Conservation (phyloP, 2,888 invertebrate species). For the Leistus spinibarbis region DNA sequence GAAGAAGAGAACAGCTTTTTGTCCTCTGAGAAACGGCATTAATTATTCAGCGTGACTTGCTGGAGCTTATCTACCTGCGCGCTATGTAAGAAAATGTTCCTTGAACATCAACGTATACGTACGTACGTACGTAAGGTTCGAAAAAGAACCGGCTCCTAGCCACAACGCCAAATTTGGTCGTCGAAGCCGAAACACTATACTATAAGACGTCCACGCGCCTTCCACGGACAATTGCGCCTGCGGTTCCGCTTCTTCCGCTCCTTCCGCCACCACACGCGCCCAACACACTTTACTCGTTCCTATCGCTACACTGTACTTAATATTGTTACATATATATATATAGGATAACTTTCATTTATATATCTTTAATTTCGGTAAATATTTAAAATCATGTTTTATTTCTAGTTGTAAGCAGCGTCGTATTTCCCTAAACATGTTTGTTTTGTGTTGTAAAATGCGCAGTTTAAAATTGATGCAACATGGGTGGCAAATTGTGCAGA, state of each 20-base stretch:
- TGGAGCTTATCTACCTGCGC: slow-evolving; percentile 24
- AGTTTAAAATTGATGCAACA: too few relatives aligned
- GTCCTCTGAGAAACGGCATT: not conserved
- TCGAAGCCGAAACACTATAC: slow-evolving; percentile 16
- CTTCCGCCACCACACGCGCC: not conserved
- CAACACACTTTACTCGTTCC: not conserved
- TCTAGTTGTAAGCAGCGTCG: too few relatives aligned
- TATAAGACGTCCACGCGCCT: slow-evolving; percentile 26
- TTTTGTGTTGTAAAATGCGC: too few relatives aligned
- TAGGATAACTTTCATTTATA: too few relatives aligned
- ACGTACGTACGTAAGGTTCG: too few relatives aligned
- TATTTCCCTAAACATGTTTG: too few relatives aligned
- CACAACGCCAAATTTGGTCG: slow-evolving; percentile 36
- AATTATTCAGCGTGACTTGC: slow-evolving; percentile 38
- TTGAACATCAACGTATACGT: not conserved
- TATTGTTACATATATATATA: too few relatives aligned
- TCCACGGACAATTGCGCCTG: not conserved
- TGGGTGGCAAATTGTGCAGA: too few relatives aligned
- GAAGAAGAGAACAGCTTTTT: not conserved
- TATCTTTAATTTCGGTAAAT: too few relatives aligned
- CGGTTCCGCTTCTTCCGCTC: not conserved
- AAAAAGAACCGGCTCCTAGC: slow-evolving; percentile 35
- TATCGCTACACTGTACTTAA: not conserved
- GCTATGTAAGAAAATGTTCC: not conserved
- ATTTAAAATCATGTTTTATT: too few relatives aligned